These are phyloP conservation scores for Mizuhopecten yessoensis DNA, from an alignment of 1,140 invertebrate species.

Conservation along the genomic window DNA sequence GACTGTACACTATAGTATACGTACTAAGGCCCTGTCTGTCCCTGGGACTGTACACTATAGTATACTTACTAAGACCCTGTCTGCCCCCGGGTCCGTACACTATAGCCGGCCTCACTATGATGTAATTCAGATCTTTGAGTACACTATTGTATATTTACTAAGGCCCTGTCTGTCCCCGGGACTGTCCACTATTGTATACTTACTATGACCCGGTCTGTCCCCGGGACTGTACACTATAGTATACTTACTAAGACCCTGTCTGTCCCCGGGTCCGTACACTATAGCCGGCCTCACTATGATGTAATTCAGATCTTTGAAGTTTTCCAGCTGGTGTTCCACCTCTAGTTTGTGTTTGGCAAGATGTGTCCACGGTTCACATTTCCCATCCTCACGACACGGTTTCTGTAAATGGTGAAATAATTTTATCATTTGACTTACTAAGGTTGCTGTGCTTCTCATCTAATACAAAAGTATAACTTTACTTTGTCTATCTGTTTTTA, in stretches of 20 bases:
- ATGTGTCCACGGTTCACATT: slow-evolving; percentile 91
- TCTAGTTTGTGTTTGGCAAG: slow-evolving; percentile 92
- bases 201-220: neutral
- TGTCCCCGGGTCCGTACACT: slow-evolving; percentile 93
- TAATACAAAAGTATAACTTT: no score
- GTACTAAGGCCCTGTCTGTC: no score
- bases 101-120: no score
- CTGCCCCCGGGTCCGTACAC: no score
- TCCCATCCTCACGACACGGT: slow-evolving; percentile 90
- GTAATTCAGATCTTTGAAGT: slow-evolving; percentile 88
- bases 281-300: slow-evolving; percentile 92
- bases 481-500: no score
- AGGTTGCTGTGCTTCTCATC: no score
- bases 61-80: no score
- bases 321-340: slow-evolving; percentile 91
- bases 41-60: no score
- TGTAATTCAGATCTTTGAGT: no score
- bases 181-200: slow-evolving; percentile 88
- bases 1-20: no score
- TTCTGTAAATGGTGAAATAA: neutral
- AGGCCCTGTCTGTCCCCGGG: slow-evolving; percentile 91
- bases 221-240: no score
- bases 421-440: no score
- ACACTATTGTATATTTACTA: slow-evolving; percentile 80
- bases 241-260: slow-evolving; percentile 90